Base-by-base conservation (phyloP, 2,113 vertebrate genomes). In the Oryzias woworae region DNA sequence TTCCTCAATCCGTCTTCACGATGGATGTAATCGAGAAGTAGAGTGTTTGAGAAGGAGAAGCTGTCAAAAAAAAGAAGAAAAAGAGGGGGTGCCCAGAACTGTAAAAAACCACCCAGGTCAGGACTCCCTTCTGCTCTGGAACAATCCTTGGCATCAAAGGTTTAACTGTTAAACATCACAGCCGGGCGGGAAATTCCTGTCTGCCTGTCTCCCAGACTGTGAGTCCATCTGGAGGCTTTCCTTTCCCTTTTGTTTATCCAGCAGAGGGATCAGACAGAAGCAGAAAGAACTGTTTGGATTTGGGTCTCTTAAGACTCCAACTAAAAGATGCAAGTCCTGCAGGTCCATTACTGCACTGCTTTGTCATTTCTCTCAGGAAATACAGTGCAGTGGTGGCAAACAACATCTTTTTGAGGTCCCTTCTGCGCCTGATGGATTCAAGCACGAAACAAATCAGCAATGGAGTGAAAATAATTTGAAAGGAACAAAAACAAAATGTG, bases 351-450 rank as follows among this genome's bases (percentile, higher is more conserved):
- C 49, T 45, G 31, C 60, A 58, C 55, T 72, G 54, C 81, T 46
- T 36, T 69, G 75, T 83, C 66, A 55, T 64, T 78, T 78, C 50
- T 87, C 87, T 89, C 87, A 88, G 87, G 87, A 85, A 87, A 84
- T 56, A 45, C 45, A 48, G 66, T 62, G 28, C 59, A 63, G 48
- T 66, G 28, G 23, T 53, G 58, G 53, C 57, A 62, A 70, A 49
- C 50, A 57, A n/a, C 48, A 73, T 26, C 6, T 68, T 77, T 64
- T 70, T 62, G 75, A 77, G 56, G 66, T 72, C 71, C 60, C 31
- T 13, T 64, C 44, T 42, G n/a, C 26, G 26, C 7, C 7, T 3
- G 18, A 14, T 61, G 47, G 31, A 36, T 36, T 36, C 31, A 36
- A 36, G 51, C 14, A 55, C 51, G 55, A 62, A 69, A 64, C n/a